Evolutionary conservation across 2,797 vertebrate genomes (phyloP), one percentile per base, ranked within the genome.

Genomic region (Oreochromis mossambicus): DNA sequence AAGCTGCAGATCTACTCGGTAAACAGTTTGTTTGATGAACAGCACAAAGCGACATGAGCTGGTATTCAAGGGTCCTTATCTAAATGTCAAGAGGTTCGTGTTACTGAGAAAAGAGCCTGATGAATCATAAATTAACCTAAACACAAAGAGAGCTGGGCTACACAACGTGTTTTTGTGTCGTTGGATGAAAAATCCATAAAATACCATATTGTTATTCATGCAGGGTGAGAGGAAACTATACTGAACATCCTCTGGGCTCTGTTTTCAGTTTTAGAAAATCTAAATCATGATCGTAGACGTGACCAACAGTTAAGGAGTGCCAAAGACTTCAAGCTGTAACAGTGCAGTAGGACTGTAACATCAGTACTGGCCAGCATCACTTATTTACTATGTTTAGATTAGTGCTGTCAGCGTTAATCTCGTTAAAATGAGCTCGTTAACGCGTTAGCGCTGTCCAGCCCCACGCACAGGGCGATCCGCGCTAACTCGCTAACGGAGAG

Each of bases 71-170:
- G 75, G 89, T 89, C 87, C 84, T 92, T 83, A 88, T 93, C 87
- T 85, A 93, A 92, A 94, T 91, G 92, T 93, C 92, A 94, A 93
- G 92, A 93, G 91, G 86, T 86, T 78, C 1, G 3, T 26, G 75
- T 77, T 78, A 19, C 46, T 82, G 54, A 80, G 79, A 68, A 63
- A 68, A 77, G 54, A 81, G 55, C 58, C 85, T 38, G 75, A 80
- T 90, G 82, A 90, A 91, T 91, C 82, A 86, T 55, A 82, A 76
- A 88, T 81, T 80, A 87, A 87, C 68, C 83, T 80, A 73, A 78
- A 88, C 8, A 83, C 66, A 77, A 63, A 26, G 8, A 24, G 19
- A 32, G 34, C 70, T n/a, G 26, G 70, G 43, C 11, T 75, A 50
- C 43, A 32, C 43, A 32, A 32, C 0, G 6, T 75, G 26, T n/a